Evolutionary conservation across 2,797 vertebrate genomes (phyloP).

Genomic region (Pseudochaenichthys georgianus): DNA sequence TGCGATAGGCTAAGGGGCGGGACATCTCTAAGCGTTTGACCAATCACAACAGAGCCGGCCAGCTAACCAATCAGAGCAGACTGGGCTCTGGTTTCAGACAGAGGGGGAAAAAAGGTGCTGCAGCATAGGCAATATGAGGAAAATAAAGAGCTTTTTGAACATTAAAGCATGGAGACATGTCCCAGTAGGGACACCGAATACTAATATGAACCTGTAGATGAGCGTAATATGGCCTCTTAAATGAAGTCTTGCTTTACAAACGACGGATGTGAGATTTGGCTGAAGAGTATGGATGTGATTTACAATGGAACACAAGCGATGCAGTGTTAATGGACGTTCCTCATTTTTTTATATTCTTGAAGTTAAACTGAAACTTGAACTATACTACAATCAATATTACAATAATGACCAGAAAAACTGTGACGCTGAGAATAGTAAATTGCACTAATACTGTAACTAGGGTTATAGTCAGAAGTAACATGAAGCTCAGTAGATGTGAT

Average conservation of each 20-base stretch:
- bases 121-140: no score
- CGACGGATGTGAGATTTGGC: not conserved
- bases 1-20: no score
- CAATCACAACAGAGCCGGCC: no score
- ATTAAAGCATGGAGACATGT: no score
- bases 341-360: slow-evolving; percentile 19
- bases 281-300: slow-evolving; percentile 5
- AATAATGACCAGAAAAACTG: slow-evolving; percentile 17
- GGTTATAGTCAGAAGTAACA: slow-evolving; percentile 15
- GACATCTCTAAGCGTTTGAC: no score
- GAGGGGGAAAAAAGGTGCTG: no score
- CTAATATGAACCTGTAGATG: no score
- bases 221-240: not conserved
- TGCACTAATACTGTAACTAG: slow-evolving; percentile 44
- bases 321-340: not conserved
- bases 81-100: no score
- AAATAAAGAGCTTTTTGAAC: no score
- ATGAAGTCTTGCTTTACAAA: slow-evolving; percentile 11
- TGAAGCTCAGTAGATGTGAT: slow-evolving; percentile 56
- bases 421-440: slow-evolving; percentile 15
- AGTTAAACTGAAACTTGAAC: slow-evolving; percentile 26
- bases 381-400: slow-evolving; percentile 13
- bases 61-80: no score
- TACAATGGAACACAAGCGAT: not conserved
- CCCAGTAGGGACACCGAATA: no score